Percentiles rank a stretch among this genome's conserved stretches.
Conservation (phyloP, 2,797 vertebrate genomes). For the Enteromius fasciolatus region DNA sequence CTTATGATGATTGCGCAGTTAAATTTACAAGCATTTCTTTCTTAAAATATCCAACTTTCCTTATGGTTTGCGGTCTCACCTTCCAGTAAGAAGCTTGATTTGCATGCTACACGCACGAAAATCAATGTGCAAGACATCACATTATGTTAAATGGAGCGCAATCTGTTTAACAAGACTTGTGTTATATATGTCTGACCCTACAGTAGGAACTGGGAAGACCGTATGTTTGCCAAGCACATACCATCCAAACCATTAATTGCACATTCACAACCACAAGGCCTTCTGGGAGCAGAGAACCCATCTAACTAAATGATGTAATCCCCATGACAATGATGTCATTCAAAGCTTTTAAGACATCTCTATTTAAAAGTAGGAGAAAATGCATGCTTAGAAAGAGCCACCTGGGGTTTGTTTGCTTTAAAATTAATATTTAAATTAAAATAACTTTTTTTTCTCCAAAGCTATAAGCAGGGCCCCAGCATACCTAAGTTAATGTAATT, state of each 20-base stretch:
- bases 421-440: slow-evolving; percentile 42
- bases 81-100: slow-evolving; percentile 55
- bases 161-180: slow-evolving; percentile 52
- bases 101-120: slow-evolving; percentile 50
- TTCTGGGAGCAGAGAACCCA: slow-evolving; percentile 56
- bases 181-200: slow-evolving; percentile 44
- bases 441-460: slow-evolving; percentile 20
- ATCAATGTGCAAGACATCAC: slow-evolving; percentile 51
- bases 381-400: slow-evolving; percentile 52
- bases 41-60: slow-evolving; percentile 48
- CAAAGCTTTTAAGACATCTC: slow-evolving; percentile 63
- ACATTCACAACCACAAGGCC: slow-evolving; percentile 61
- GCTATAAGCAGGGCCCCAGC: not conserved
- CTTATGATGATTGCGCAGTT: slow-evolving; percentile 7
- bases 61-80: slow-evolving; percentile 50
- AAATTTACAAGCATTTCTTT: slow-evolving; percentile 5
- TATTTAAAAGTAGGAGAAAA: slow-evolving; percentile 54
- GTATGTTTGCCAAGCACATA: slow-evolving; percentile 62
- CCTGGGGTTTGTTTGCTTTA: slow-evolving; percentile 49
- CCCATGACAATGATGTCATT: slow-evolving; percentile 74
- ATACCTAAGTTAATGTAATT: slow-evolving; percentile 2
- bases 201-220: slow-evolving; percentile 60
- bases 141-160: slow-evolving; percentile 60
- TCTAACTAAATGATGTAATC: slow-evolving; percentile 70
- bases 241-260: slow-evolving; percentile 66